Percentiles rank a stretch among this genome's conserved stretches.
Evolutionary conservation across 2,888 invertebrate genomes (phyloP).

Genomic region (Erebia palarica): DNA sequence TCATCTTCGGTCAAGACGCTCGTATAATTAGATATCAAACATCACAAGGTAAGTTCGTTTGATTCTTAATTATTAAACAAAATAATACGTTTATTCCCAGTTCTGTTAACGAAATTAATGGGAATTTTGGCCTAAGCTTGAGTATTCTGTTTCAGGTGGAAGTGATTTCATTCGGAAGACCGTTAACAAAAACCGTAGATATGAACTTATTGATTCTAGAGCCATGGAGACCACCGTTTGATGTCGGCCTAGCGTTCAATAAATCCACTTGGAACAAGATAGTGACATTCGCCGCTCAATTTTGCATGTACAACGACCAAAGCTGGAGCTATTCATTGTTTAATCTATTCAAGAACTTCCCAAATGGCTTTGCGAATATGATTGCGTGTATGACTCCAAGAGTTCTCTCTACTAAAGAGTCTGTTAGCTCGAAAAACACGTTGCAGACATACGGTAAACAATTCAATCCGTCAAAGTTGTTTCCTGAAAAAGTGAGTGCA

Average conservation of each 20-base stretch:
- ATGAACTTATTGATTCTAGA: constrained; percentile 48
- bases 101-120: too few species aligned
- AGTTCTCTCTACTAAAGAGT: constrained; percentile 46
- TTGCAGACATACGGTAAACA: constrained; percentile 23
- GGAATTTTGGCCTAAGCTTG: too few species aligned
- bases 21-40: too few species aligned
- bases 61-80: too few species aligned
- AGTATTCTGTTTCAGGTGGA: constrained; percentile 16
- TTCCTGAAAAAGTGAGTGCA: constrained; percentile 48
- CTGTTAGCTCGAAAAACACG: constrained; percentile 31
- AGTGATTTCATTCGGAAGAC: constrained; percentile 53
- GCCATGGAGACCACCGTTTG: constrained; percentile 55
- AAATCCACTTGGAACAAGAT: constrained; percentile 52
- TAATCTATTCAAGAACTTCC: constrained; percentile 46
- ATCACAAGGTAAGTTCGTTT: too few species aligned
- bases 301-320: constrained; percentile 54
- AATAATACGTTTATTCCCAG: too few species aligned
- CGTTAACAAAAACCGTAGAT: constrained; percentile 41
- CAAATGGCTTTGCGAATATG: constrained; percentile 46
- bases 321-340: constrained; percentile 60
- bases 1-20: too few species aligned
- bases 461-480: constrained; percentile 36
- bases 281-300: constrained; percentile 40
- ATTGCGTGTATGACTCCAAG: constrained; percentile 50
- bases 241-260: constrained; percentile 57